phyloP scores from a whole-genome alignment of 2,113 vertebrate species.

The Periophthalmus modestus region DNA sequence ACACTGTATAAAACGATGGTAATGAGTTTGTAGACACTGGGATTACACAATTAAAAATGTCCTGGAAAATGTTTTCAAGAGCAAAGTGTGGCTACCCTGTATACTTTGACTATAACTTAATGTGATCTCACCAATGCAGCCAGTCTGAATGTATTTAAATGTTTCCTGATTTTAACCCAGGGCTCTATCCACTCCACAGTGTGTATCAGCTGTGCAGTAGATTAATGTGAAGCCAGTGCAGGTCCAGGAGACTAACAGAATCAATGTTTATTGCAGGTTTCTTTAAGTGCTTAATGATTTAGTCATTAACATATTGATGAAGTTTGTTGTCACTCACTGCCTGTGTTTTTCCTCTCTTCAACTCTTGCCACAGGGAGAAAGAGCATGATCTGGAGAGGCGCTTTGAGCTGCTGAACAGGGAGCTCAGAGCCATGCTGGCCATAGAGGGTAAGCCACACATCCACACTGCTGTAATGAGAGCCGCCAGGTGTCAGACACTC shows the following conservation, averaged over 20 bases:
- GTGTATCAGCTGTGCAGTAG: conserved; percentile 97
- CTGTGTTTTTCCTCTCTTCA: conserved; percentile 60
- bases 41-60: no score
- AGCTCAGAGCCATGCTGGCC: conserved; percentile 96
- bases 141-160: conserved; percentile 1
- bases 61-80: no score
- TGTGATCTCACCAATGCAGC: neutral
- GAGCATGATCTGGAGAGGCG: conserved; percentile 98
- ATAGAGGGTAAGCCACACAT: conserved; percentile 89
- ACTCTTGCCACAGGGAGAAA: conserved; percentile 96
- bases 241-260: conserved; percentile 85
- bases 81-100: no score
- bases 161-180: conserved; percentile 24
- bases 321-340: conserved; percentile 77
- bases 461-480: neutral
- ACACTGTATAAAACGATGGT: no score
- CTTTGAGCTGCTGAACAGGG: conserved; percentile 97
- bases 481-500: conserved; percentile 5
- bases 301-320: conserved; percentile 99
- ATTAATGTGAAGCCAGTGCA: conserved; percentile 92
- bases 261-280: conserved; percentile 95
- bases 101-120: neutral
- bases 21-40: no score
- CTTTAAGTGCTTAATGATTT: conserved; percentile 99
- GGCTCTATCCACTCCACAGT: conserved; percentile 64